Evolutionary conservation across 2,797 vertebrate species (phyloP).

Genomic region (Taeniopygia guttata): DNA sequence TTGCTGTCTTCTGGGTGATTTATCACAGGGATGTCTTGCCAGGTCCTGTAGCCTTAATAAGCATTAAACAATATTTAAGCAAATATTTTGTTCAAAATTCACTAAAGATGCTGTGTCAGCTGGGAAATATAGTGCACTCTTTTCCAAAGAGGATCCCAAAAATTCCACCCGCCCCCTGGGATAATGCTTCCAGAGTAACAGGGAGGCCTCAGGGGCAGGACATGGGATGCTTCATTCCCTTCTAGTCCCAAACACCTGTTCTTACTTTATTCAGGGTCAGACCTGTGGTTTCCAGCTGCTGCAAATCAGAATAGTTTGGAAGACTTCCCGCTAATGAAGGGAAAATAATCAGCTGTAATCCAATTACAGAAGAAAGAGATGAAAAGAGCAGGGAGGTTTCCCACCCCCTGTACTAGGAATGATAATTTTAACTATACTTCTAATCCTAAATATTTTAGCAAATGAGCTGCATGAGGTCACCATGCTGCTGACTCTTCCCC

Average conservation of each 20-base stretch:
- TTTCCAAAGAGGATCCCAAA: background rate
- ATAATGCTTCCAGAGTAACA: background rate
- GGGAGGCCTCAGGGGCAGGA: background rate
- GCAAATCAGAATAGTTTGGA: background rate
- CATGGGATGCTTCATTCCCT: rapidly evolving
- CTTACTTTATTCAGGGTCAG: background rate
- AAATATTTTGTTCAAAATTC: background rate
- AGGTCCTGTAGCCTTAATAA: background rate
- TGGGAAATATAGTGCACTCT: background rate
- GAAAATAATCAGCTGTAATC: slow-evolving; percentile 18
- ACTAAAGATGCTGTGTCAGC: background rate
- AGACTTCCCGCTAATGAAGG: background rate
- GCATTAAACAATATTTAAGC: background rate
- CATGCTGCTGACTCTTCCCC: slow-evolving; percentile 22
- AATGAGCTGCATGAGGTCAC: slow-evolving; percentile 36
- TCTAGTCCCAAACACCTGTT: background rate
- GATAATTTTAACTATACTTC: slow-evolving; percentile 52
- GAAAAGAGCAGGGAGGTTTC: background rate
- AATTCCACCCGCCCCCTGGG: background rate
- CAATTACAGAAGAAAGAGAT: background rate
- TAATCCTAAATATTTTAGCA: slow-evolving; percentile 63
- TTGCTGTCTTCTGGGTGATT: background rate
- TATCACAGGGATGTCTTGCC: background rate
- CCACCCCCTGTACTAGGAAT: background rate
- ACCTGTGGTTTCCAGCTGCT: background rate